phyloP scores from a whole-genome alignment of 1,140 invertebrate genomes.

The Philotrypesis tridentata region DNA sequence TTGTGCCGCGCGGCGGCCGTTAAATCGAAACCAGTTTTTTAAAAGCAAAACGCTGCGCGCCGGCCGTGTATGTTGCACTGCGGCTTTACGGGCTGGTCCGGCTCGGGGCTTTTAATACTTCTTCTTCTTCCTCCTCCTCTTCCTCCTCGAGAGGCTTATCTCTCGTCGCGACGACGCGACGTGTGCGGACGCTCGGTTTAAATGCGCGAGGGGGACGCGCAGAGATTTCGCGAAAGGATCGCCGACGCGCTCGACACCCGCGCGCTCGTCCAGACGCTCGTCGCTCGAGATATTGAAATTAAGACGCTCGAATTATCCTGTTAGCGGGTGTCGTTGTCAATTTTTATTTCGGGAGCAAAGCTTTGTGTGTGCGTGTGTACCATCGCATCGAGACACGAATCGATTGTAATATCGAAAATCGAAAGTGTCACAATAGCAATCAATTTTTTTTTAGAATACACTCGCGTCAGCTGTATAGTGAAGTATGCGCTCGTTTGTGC shows the following conservation, averaged over 20 bases:
- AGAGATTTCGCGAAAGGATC: not conserved
- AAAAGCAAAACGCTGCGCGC: slow-evolving; percentile 20
- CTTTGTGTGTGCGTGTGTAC: too few species aligned
- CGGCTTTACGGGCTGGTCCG: not conserved
- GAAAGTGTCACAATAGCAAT: not conserved
- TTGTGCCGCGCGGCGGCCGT: too few species aligned
- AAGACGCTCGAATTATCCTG: not conserved
- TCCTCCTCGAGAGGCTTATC: too few species aligned
- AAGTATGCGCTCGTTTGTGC: not conserved
- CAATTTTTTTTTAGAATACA: not conserved
- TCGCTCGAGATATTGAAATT: not conserved
- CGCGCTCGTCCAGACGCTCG: not conserved
- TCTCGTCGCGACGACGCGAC: not conserved
- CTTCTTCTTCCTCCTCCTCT: too few species aligned
- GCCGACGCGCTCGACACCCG: not conserved
- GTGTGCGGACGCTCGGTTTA: not conserved
- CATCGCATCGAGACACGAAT: too few species aligned
- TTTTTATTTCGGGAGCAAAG: too few species aligned
- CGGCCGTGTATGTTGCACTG: not conserved
- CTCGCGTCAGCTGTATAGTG: not conserved
- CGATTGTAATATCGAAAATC: not conserved
- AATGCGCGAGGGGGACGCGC: too few species aligned
- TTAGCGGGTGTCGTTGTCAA: not conserved
- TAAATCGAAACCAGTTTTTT: slow-evolving; percentile 49
- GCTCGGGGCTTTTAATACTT: not conserved